A percentile compares a stretch with the other conserved stretches of the same genome.
Conservation (phyloP, 2,113 vertebrate genomes). For the Podiceps cristatus region DNA sequence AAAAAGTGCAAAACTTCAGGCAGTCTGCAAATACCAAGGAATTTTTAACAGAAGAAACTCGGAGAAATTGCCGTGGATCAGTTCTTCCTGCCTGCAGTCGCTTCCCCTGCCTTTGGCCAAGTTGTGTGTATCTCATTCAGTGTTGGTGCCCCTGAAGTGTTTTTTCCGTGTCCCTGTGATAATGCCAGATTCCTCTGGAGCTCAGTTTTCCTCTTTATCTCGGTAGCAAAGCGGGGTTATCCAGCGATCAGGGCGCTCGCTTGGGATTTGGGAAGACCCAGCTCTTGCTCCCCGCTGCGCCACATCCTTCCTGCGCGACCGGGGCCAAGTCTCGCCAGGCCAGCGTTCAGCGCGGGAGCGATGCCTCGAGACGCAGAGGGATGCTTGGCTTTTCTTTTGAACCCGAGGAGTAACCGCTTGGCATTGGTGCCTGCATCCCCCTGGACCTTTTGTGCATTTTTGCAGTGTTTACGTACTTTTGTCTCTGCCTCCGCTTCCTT, state of each 20-base stretch:
- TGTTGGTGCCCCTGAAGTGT: not conserved
- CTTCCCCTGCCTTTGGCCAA: constrained; percentile 5
- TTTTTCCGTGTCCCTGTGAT: constrained; percentile 9
- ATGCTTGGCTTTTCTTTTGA: not conserved
- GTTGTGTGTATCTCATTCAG: not conserved
- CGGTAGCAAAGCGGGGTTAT: not conserved
- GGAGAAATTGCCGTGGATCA: not conserved
- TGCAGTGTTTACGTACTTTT: not conserved
- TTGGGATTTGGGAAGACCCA: not conserved
- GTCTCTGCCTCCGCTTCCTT: not conserved
- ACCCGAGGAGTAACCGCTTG: not conserved
- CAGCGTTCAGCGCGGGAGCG: rapidly evolving
- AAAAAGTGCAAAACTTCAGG: not conserved
- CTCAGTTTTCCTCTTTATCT: not conserved
- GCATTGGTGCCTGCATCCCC: rapidly evolving
- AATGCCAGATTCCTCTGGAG: not conserved
- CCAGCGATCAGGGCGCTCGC: rapidly evolving
- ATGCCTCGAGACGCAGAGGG: not conserved
- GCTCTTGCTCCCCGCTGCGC: not conserved
- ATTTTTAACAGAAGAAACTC: not conserved
- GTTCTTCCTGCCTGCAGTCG: not conserved
- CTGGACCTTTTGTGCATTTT: not conserved
- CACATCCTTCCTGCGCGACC: not conserved
- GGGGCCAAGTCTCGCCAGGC: not conserved
- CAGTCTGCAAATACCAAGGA: not conserved